Conservation (phyloP, 2,113 vertebrate genomes). For the Platichthys flesus region DNA sequence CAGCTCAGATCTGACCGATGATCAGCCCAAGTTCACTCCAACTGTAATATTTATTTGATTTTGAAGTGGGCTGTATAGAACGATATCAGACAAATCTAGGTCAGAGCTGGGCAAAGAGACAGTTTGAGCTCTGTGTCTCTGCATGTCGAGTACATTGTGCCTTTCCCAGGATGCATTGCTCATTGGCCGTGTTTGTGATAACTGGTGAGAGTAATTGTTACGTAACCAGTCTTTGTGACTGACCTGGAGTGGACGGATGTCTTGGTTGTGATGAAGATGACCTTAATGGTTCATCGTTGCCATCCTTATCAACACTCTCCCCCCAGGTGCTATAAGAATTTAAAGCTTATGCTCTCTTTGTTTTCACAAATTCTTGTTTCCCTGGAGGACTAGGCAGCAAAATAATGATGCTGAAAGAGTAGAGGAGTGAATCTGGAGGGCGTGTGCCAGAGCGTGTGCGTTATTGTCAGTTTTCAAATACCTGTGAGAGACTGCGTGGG, state of each 20-base stretch:
- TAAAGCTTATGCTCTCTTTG: not conserved
- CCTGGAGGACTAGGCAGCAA: not conserved
- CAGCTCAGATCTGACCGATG: not conserved
- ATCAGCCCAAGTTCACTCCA: not conserved
- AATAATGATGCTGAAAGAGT: not conserved
- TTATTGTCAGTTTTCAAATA: not conserved
- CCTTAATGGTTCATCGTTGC: conserved; percentile 22
- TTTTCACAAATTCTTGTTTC: conserved; percentile 8
- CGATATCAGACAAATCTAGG: conserved; percentile 42
- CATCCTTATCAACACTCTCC: not conserved
- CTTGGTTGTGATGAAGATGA: conserved; percentile 26
- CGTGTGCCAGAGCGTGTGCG: not conserved
- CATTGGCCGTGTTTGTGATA: not conserved
- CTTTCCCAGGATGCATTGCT: not conserved
- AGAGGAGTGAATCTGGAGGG: not conserved
- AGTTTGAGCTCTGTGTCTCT: not conserved
- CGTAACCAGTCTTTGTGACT: conserved; percentile 23
- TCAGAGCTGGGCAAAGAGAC: not conserved
- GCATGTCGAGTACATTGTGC: not conserved
- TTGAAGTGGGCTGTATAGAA: not conserved
- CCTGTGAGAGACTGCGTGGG: not conserved
- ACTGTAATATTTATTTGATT: not conserved
- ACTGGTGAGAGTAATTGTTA: conserved; percentile 6
- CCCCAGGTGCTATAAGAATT: conserved; percentile 4
- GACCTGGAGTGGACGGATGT: conserved; percentile 5